Evolutionary conservation across 1,140 invertebrate genomes (phyloP).

Genomic region (Akabosia matsudoensis): DNA sequence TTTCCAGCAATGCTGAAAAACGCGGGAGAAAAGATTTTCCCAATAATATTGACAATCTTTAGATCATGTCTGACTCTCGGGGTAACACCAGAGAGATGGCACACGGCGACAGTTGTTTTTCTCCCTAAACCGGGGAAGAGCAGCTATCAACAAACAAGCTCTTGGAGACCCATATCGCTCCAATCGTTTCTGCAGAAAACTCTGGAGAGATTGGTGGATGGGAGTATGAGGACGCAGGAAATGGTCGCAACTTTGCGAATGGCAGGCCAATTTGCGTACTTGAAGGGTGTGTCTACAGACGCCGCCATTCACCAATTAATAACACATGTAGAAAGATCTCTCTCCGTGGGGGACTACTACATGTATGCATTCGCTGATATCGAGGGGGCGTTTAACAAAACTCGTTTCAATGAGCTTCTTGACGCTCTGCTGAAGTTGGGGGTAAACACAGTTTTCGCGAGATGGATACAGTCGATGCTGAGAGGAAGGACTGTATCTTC

Average conservation of each 20-base stretch:
- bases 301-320: too few relatives aligned
- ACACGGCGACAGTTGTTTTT: too few relatives aligned
- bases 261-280: too few relatives aligned
- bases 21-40: not conserved
- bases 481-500: not conserved
- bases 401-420: too few relatives aligned
- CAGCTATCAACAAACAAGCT: too few relatives aligned
- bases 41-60: not conserved
- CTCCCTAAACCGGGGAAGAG: too few relatives aligned
- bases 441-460: not conserved
- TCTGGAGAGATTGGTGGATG: slow-evolving; percentile 34
- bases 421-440: not conserved
- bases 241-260: too few relatives aligned
- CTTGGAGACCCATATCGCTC: too few relatives aligned
- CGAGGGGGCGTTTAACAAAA: slow-evolving; percentile 19
- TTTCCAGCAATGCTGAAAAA: slow-evolving; percentile 26
- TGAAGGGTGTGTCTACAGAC: too few relatives aligned
- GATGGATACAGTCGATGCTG: slow-evolving; percentile 8
- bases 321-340: too few relatives aligned
- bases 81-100: slow-evolving; percentile 2
- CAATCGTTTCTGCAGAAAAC: too few relatives aligned
- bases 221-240: slow-evolving; percentile 1
- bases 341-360: not conserved
- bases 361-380: slow-evolving; percentile 9
- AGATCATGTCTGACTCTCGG: slow-evolving; percentile 15